Conservation (phyloP, 2,797 vertebrate species). For the Alca torda region DNA sequence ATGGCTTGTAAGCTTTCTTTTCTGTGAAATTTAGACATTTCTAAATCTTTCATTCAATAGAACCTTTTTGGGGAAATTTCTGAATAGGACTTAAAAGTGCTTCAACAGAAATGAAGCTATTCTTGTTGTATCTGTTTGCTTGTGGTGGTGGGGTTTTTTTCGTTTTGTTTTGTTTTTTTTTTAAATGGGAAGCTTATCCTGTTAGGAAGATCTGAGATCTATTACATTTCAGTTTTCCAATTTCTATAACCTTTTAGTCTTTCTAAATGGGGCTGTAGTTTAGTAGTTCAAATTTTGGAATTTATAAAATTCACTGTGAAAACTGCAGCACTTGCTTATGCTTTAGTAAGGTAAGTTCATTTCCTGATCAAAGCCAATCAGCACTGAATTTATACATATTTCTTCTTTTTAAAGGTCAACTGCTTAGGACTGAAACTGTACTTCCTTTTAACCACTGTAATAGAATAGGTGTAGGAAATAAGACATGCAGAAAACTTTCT, state of each 20-base stretch:
- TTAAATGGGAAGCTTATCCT: neutral
- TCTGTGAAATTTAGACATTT: neutral
- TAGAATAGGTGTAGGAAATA: neutral
- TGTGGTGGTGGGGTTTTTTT: no score
- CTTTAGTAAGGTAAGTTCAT: neutral
- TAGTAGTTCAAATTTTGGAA: neutral
- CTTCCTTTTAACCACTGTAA: neutral
- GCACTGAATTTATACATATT: neutral
- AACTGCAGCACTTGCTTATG: neutral
- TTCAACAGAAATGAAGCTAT: neutral
- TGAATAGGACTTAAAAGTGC: rapidly evolving
- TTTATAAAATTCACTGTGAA: neutral
- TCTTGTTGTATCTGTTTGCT: neutral
- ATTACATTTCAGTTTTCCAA: neutral
- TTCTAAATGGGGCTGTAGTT: neutral
- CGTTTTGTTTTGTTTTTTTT: neutral
- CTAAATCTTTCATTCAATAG: neutral
- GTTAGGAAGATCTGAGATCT: neutral
- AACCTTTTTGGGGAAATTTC: neutral
- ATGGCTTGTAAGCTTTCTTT: neutral
- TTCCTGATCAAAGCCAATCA: neutral
- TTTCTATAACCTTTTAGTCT: neutral
- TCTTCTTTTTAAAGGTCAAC: neutral
- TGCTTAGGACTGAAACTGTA: neutral
- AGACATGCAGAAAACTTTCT: neutral